Evolutionary conservation across 2,113 vertebrate genomes (phyloP), one percentile per base, ranked within the genome.

Genomic region (Astur gentilis): DNA sequence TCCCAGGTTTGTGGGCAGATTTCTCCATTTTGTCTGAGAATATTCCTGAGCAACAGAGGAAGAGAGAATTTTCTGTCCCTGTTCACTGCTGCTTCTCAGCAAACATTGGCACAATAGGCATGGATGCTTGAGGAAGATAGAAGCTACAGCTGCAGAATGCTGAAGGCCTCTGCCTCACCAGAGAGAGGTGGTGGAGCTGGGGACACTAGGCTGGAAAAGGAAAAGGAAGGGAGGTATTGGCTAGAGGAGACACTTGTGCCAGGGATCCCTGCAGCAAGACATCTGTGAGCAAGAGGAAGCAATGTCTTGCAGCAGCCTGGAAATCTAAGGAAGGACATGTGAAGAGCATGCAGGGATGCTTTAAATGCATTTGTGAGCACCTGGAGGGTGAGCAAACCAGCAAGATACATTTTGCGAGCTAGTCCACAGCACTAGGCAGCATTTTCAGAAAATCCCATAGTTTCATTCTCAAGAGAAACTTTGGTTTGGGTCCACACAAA

Each of bases 51-150:
- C 12, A 61, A 78, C 3, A 61, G 31, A 50, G 32, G 10, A 58
- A 62, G 31, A 72, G 21, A 55, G 16, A 79, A 50, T 11, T 54
- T 75, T 54, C 57, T 60, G 23, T 1, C 23, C 19, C 44, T 44
- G 6, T 14, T 83, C 16, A 26, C 58, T 49, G 47, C 20, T 3
- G 0, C 26, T 42, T 42, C 47, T 83, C 61, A 38, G 60, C 6
- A 18, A 21, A 4, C 0, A 0, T 0, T 29, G 32, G 57, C 52
- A 52, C 16, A 26, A 14, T 8, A 73, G 2, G 4, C 7, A 2
- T 0, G 17, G 79, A 2, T 11, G 54, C 7, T 42, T 0, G 1
- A 71, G 57, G 19, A 57, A 26, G 44, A 62, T 9, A 83, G 38
- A 62, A 73, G 32, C 40, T 77, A 49, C 26, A 62, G 2, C 29